These are phyloP conservation scores for Tetragnatha montana DNA, from an alignment of 2,888 invertebrate genomes.

Conservation along the genomic window DNA sequence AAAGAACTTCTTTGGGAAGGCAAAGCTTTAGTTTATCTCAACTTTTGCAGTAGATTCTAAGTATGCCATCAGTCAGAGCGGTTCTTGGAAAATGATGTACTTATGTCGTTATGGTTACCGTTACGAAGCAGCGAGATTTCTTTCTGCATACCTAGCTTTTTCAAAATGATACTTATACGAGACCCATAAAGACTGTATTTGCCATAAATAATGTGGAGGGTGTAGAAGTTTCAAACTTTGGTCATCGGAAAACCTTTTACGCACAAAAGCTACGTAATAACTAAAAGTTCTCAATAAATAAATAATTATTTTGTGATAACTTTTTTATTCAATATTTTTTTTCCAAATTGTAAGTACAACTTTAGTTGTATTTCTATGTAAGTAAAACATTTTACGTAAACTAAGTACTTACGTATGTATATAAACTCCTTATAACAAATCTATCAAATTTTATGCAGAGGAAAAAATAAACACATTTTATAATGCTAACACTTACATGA, in stretches of 20 bases:
- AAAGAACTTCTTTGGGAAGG: background rate
- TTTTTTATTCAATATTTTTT: no score
- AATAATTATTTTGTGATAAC: no score
- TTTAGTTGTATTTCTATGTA: no score
- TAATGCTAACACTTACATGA: no score
- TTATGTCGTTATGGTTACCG: conserved; percentile 25
- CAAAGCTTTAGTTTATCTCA: background rate
- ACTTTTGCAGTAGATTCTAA: background rate
- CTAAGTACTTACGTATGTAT: no score
- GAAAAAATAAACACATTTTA: no score
- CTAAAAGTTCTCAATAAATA: no score
- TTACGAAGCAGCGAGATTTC: conserved; percentile 9
- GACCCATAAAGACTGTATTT: background rate
- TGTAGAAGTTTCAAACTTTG: background rate
- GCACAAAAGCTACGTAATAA: background rate
- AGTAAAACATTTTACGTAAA: no score
- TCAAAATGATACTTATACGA: conserved; percentile 18
- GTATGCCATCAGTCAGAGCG: conserved; percentile 3
- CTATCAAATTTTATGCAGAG: no score
- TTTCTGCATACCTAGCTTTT: conserved; percentile 18
- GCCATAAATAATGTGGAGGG: background rate
- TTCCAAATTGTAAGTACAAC: no score
- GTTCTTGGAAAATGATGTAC: conserved; percentile 16
- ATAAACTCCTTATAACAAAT: no score
- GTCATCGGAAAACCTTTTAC: background rate